These are phyloP conservation scores for Drosophila fungiperda DNA, from an alignment of 2,888 invertebrate species.

Conservation along the genomic window DNA sequence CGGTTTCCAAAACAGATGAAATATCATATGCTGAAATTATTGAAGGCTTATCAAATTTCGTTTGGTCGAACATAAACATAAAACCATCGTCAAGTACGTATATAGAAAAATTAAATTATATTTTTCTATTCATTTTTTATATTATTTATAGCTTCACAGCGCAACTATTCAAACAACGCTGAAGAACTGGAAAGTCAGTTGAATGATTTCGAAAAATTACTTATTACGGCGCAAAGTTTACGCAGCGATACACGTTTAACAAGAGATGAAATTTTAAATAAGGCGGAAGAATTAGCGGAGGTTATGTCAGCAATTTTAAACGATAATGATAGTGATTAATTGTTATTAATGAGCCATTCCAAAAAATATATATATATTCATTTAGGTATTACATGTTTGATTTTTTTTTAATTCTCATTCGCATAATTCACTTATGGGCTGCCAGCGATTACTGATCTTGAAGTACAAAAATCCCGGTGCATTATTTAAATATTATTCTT, in stretches of 20 bases:
- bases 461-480: not conserved
- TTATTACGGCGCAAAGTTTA: conserved; percentile 65
- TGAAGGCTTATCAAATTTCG: conserved; percentile 51
- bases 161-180: conserved; percentile 27
- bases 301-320: conserved; percentile 67
- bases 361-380: not conserved
- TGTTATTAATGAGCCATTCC: conserved; percentile 18
- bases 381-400: conserved; percentile 2
- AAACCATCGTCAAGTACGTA: conserved; percentile 35
- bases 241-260: conserved; percentile 55
- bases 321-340: conserved; percentile 66
- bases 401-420: not conserved
- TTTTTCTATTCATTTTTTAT: not conserved
- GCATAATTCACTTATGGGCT: not conserved
- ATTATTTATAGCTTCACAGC: conserved; percentile 19
- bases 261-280: conserved; percentile 64
- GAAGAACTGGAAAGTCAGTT: conserved; percentile 63
- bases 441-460: not conserved
- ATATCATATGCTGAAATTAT: conserved; percentile 44
- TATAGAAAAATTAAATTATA: not conserved
- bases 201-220: conserved; percentile 67
- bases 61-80: conserved; percentile 55
- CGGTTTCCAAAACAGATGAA: conserved; percentile 23
- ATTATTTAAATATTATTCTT: not conserved
- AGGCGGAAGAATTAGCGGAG: conserved; percentile 62